phyloP scores from a whole-genome alignment of 2,888 invertebrate species.

The Papilio gigon region DNA sequence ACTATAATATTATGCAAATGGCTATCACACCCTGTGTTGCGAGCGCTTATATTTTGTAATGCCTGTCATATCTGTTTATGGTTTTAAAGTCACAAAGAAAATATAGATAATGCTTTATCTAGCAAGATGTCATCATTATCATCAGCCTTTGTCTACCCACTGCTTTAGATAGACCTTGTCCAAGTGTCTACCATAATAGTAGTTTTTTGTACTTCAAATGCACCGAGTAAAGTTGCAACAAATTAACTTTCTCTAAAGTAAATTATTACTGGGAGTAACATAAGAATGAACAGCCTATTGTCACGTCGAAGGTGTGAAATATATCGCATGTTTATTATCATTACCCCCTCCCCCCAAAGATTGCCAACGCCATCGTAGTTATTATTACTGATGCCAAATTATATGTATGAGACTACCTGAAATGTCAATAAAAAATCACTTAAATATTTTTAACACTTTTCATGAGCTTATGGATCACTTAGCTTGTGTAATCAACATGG shows the following conservation, averaged over 20 bases:
- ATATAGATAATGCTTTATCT: too few species aligned
- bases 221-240: conserved; percentile 13
- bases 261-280: conserved; percentile 47
- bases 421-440: too few species aligned
- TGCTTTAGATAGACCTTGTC: too few species aligned
- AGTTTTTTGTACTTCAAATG: too few species aligned
- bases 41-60: conserved; percentile 30
- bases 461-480: too few species aligned
- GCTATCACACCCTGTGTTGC: conserved; percentile 31
- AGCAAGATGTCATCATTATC: too few species aligned
- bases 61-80: conserved; percentile 20
- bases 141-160: too few species aligned
- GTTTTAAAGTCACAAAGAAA: not conserved
- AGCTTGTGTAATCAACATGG: too few species aligned
- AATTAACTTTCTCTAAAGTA: conserved; percentile 37
- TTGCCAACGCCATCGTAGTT: too few species aligned
- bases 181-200: too few species aligned
- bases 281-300: conserved; percentile 51
- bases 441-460: too few species aligned
- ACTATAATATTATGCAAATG: conserved; percentile 40
- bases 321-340: conserved; percentile 41
- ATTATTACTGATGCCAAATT: conserved; percentile 3
- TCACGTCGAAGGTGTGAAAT: conserved; percentile 50
- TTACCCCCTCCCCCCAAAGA: too few species aligned
- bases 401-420: not conserved